Evolutionary conservation across 2,888 invertebrate species (phyloP), one percentile per base, ranked within the genome.

Genomic region (Drosophila vallismaia): DNA sequence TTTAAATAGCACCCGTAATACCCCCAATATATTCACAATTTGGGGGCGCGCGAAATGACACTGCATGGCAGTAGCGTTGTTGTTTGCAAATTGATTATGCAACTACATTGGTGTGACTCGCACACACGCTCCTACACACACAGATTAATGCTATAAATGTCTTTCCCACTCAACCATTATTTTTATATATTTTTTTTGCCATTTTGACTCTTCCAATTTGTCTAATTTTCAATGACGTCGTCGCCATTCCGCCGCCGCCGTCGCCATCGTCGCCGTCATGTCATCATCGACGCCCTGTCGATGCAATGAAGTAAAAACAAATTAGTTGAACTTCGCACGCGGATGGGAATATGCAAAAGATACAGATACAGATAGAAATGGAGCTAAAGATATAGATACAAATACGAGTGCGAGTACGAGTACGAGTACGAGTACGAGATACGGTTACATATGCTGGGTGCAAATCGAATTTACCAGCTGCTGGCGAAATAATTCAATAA

Each of bases 401-500:
- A 26, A 51, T 52, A 46, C 36, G 26, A 29, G 14, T 26, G 10
- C 19, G 9, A 33, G 12, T 26, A 50, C 44, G 58, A 28, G 28
- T 28, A 28, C 45, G 31, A 36, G 26, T 26, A 12, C 19, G n/a
- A 33, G 19, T 26, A 50, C 44, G 58, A 53, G 42, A 53, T 40
- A 40, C 29, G 7, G 40, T 31, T 71, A 42, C 52, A 59, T 69
- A 50, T 70, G 64, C 42, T 72, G 68, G 64, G 58, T 46, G 69
- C 71, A 86, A 88, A 84, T 84, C 80, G 88, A 84, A 88, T 84
- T 88, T 88, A 88, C 56, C 84, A 88, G 84, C 88, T 78, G 88
- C 86, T 84, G 63, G 80, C 77, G 72, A 83, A 83, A 84, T 84
- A 84, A 84, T 84, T 84, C 80, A 88, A 84, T 84, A 84, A 84